Base-by-base conservation (phyloP, 2,888 invertebrate genomes). In the Xanthia togata region DNA sequence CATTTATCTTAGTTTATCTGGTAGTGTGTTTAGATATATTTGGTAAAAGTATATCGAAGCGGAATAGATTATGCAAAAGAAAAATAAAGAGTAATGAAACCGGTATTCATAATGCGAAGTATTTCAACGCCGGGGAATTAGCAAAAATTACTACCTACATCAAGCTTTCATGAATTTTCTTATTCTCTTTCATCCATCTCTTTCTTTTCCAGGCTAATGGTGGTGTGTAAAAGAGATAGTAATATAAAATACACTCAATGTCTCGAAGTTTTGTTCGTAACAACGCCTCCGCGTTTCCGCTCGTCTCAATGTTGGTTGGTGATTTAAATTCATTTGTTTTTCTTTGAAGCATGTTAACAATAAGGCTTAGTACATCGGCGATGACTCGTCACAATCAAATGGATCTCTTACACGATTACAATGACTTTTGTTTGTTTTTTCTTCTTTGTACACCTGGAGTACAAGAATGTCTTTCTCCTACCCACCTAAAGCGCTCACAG, bases 381-480 rank as follows among this genome's bases (percentile, higher is more conserved):
- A 92, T 94, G 94, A 93, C 92, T 93, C 87, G 89, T 85, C 89
- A 88, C 83, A 91, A 92, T 91, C 89, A 89, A 90, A 90, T 87
- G 89, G 90, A 93, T 92, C 91, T 90, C 88, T 91, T 89, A 88
- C 93, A 90, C 88, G 92, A 93, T 94, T 93, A 93, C 90, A 92
- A 93, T 90, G 83, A 78, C 90, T 91, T 93, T 95, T 94, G 94
- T 95, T 93, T 94, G 92, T 93, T 93, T 91, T 78, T 83, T 64
- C 35, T 62, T 90, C 91, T 82, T 71, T 76, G 57, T 75, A 75
- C 73, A 78, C 17, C 55, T 73, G 53, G 72, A 68, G 23, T 53
- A 68, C 57, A 62, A 67, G 64, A 72, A 79, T 69, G 31, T 55
- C 57, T 78, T 72, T 59, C 38, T 71, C 11, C 20, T 55, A 44